Base-by-base conservation (phyloP, 2,797 vertebrate genomes). In the Tenualosa ilisha region DNA sequence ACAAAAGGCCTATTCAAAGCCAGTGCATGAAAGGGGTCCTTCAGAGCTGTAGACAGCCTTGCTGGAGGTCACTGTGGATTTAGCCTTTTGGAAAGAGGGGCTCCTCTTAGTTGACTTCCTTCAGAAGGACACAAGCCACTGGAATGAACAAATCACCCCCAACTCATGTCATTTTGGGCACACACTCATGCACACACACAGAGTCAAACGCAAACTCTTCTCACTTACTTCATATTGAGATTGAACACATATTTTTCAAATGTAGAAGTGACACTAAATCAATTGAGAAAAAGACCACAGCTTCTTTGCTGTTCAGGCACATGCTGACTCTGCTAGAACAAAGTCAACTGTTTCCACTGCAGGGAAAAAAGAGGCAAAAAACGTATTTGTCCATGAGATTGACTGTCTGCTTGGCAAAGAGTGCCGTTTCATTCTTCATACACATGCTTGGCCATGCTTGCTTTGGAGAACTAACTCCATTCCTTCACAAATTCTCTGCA, bases 1-100 rank as follows among this genome's bases (percentile, higher is more conserved):
- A 40, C 68, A 75, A 75, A 75, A 40, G 68, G 68, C 68, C 17
- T 15, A 75, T 75, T 75, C 31, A 37, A 75, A 75, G 68, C 13
- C 37, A 40, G 12, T 31, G 40, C 37, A 43, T 75, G 68, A 43
- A 75, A 75, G 68, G 68, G 68, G 68, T 75, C 68, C 68, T 75
- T 75, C 68, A 75, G 37, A 37, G 68, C 68, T 12, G 24, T 26
- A 12, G 31, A 31, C 63, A 68, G 63, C 12, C 24, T 68, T 31
- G 31, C 26, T 75, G 37, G 68, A 75, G 68, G 68, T 75, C 37
- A 75, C 12, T 75, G 68, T 31, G 65, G 37, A 72, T 72, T 17
- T 17, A 40, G 12, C 31, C 37, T 31, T 72, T 15, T 11, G 31
- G 15, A 37, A 68, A 20, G 31, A 6, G 0, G 13, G 68, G 12